These are phyloP conservation scores for Archocentrus centrarchus DNA, from an alignment of 2,113 vertebrate genomes.

Conservation along the genomic window DNA sequence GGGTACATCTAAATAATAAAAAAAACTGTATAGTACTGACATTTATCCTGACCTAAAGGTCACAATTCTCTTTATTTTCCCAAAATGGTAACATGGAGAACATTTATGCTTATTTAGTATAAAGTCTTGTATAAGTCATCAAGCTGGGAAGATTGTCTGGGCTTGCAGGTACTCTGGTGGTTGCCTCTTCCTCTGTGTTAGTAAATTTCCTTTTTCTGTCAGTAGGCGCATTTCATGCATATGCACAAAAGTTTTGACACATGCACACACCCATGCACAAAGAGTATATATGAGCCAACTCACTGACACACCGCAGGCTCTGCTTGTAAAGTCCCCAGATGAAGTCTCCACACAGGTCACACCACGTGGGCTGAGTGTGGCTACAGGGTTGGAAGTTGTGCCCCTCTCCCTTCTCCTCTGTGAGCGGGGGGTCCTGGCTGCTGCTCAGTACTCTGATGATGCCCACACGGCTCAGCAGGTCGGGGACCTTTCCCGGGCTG, in stretches of 20 bases:
- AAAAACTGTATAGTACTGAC: background rate
- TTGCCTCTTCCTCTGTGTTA: background rate
- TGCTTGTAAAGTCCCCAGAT: conserved; percentile 97
- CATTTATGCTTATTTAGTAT: background rate
- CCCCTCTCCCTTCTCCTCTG: conserved; percentile 82
- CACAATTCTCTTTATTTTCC: background rate
- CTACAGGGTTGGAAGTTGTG: conserved; percentile 91
- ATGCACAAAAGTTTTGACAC: background rate
- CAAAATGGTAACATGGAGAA: background rate
- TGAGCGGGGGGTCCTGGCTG: conserved; percentile 69
- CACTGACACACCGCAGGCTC: conserved; percentile 92
- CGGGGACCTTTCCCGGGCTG: conserved; percentile 82
- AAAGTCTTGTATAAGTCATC: background rate
- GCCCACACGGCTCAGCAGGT: conserved; percentile 78
- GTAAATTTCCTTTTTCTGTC: background rate
- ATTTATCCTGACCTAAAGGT: background rate
- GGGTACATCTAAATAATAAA: background rate
- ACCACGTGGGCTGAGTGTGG: conserved; percentile 91
- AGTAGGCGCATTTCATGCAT: background rate
- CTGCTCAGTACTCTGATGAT: conserved; percentile 79
- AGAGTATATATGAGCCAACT: conserved; percentile 58
- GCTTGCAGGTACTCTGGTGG: background rate
- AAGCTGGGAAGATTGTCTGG: background rate
- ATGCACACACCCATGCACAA: background rate
- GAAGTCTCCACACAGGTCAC: conserved; percentile 96